Conservation (phyloP, 2,797 vertebrate species). For the Darevskia nairensis region DNA sequence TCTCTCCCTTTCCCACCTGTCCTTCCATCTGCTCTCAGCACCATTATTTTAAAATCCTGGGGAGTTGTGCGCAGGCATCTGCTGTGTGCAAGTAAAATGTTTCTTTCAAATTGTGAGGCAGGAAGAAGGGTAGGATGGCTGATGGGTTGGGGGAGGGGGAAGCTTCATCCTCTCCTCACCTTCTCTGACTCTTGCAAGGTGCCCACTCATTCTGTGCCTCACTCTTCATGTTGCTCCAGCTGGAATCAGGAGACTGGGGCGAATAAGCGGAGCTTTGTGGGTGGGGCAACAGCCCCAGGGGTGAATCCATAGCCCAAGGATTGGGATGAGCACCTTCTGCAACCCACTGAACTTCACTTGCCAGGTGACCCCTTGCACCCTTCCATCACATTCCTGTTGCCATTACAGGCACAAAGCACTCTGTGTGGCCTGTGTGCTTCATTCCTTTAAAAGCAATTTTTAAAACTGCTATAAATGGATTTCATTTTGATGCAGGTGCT, state of each 20-base stretch:
- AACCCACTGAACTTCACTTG: not conserved
- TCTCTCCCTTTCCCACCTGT: not conserved
- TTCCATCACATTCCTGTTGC: not conserved
- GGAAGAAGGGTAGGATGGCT: too few species aligned
- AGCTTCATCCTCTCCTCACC: not conserved
- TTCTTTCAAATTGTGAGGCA: not conserved
- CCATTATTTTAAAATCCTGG: not conserved
- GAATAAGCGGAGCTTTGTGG: not conserved
- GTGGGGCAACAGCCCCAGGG: not conserved
- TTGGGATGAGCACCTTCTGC: not conserved
- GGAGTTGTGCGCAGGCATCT: not conserved
- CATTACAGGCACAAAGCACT: not conserved
- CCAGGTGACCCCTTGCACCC: not conserved
- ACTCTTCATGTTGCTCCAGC: not conserved
- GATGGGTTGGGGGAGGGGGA: not conserved
- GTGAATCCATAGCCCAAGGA: not conserved
- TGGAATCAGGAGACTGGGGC: not conserved
- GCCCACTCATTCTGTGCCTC: not conserved
- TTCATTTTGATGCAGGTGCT: too few species aligned
- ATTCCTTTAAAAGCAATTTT: not conserved
- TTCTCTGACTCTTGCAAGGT: not conserved
- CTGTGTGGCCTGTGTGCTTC: not conserved
- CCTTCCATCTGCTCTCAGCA: not conserved
- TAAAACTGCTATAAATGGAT: not conserved
- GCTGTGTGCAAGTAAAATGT: not conserved